These are phyloP conservation scores for Idaea aversata DNA, from an alignment of 2,888 invertebrate species.

Conservation along the genomic window DNA sequence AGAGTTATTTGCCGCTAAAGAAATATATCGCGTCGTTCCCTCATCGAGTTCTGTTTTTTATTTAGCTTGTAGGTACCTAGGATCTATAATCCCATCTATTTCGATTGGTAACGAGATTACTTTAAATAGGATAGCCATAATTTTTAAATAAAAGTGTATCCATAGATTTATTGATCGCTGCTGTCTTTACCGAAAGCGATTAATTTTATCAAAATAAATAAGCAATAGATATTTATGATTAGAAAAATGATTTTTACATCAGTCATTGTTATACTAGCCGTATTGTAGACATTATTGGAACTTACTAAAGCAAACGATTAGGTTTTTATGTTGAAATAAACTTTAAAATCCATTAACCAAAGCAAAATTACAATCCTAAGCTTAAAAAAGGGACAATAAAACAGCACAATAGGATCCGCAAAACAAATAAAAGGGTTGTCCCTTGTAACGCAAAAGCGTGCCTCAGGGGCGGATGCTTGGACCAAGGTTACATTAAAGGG, in stretches of 20 bases:
- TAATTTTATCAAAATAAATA: neutral
- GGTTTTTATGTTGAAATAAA: neutral
- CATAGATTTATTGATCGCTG: neutral
- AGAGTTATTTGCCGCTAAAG: too few species aligned
- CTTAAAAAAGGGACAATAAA: neutral
- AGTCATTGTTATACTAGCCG: neutral
- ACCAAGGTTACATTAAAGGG: neutral
- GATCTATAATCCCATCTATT: neutral
- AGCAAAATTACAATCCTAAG: neutral
- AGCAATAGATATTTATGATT: neutral
- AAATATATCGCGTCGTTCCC: too few species aligned
- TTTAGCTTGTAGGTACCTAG: neutral
- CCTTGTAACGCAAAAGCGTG: conserved; percentile 1
- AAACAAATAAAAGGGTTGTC: neutral
- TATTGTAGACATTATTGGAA: neutral
- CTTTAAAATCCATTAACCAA: neutral
- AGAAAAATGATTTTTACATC: neutral
- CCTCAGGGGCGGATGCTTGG: conserved; percentile 1
- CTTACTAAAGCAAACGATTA: neutral
- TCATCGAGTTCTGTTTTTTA: too few species aligned
- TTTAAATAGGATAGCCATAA: neutral
- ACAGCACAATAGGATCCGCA: neutral
- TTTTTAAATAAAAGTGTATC: neutral
- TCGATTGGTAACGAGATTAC: neutral
- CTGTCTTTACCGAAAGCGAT: neutral